phyloP scores from a whole-genome alignment of 2,888 invertebrate genomes.

The Drosophila anomalipes region DNA sequence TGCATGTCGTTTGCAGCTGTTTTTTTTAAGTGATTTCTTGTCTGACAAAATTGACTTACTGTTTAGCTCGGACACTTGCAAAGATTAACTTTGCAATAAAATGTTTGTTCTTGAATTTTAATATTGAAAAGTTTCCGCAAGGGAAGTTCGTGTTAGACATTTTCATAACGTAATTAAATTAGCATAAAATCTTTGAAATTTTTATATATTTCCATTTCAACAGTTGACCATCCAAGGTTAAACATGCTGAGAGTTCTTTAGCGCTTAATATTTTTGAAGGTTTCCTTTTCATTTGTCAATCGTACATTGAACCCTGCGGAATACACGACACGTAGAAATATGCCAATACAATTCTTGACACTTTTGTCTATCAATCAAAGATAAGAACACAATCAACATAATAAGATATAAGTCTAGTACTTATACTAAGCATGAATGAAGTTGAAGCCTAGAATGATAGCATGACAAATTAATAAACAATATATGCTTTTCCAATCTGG shows the following conservation, averaged over 20 bases:
- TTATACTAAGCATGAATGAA: not conserved
- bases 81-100: conserved; percentile 4
- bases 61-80: not conserved
- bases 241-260: not conserved
- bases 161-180: conserved; percentile 34
- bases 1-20: conserved; percentile 23
- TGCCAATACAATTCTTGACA: not conserved
- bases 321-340: too few relatives aligned
- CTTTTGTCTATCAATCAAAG: not conserved
- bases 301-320: conserved; percentile 16
- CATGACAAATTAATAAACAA: too few relatives aligned
- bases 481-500: not conserved
- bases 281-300: not conserved
- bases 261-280: not conserved
- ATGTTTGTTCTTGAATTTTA: conserved; percentile 22
- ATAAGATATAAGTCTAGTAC: not conserved
- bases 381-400: not conserved
- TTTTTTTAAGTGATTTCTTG: conserved; percentile 17
- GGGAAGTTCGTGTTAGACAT: conserved; percentile 6
- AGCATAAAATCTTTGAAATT: conserved; percentile 2
- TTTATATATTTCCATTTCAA: not conserved
- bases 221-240: conserved; percentile 13
- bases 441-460: not conserved
- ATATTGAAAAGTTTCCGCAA: conserved; percentile 18
- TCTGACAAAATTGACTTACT: conserved; percentile 18